These are phyloP conservation scores for Trachelus iudaicus DNA, from an alignment of 2,888 invertebrate species.

Conservation along the genomic window DNA sequence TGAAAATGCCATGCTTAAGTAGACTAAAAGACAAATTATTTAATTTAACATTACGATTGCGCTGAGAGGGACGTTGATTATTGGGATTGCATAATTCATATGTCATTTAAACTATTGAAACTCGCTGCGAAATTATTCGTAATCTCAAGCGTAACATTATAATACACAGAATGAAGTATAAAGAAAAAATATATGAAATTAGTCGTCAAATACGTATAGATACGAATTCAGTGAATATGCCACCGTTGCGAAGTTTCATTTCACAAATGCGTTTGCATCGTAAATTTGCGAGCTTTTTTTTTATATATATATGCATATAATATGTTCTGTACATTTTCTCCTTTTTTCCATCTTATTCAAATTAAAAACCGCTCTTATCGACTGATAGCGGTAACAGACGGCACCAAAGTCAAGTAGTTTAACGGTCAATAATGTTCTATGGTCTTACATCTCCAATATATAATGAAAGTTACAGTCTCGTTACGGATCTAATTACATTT, in stretches of 20 bases:
- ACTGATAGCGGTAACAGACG: background rate
- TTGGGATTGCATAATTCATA: background rate
- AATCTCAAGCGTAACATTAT: background rate
- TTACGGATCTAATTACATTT: background rate
- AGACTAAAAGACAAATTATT: background rate
- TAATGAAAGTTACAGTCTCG: background rate
- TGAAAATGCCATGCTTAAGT: background rate
- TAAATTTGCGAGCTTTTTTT: background rate
- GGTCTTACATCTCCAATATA: background rate
- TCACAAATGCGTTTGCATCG: background rate
- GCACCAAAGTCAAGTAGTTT: background rate
- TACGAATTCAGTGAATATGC: background rate
- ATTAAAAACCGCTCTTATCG: background rate
- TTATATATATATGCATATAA: background rate
- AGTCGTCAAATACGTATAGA: background rate
- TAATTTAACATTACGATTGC: background rate
- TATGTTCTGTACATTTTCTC: background rate
- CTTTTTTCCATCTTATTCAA: background rate
- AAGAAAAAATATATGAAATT: background rate
- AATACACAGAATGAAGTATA: background rate
- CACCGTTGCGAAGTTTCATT: background rate
- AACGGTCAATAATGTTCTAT: background rate
- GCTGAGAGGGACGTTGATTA: background rate
- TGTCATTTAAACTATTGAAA: background rate
- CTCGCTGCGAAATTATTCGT: background rate